Evolutionary conservation across 1,140 invertebrate genomes (phyloP).

Genomic region (Hyposmocoma kahamanoa): DNA sequence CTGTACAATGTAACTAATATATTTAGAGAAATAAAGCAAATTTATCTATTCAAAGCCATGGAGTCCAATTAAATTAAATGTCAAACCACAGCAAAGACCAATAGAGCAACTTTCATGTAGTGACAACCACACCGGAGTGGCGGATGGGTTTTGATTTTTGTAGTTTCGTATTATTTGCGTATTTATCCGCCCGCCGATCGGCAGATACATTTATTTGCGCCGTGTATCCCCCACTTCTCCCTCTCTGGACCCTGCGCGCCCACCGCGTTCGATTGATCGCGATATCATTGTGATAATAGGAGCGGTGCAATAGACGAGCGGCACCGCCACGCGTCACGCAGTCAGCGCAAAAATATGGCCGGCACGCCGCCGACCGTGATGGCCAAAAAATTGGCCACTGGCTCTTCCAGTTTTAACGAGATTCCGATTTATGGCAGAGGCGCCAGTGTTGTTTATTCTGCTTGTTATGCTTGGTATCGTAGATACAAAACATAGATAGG

Average conservation of each 20-base stretch:
- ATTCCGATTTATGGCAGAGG: background rate
- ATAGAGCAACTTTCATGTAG: slow-evolving; percentile 35
- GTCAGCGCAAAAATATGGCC: slow-evolving; percentile 48
- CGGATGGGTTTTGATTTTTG: slow-evolving; percentile 74
- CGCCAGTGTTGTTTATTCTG: no score
- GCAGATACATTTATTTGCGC: slow-evolving; percentile 70
- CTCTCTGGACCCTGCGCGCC: slow-evolving; percentile 22
- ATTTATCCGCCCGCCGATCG: slow-evolving; percentile 68
- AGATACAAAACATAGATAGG: no score
- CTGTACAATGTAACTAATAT: no score
- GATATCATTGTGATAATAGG: slow-evolving; percentile 72
- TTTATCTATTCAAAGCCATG: no score
- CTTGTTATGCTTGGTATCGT: no score
- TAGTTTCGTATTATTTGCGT: slow-evolving; percentile 74
- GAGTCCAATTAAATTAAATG: no score
- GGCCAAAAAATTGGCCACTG: slow-evolving; percentile 15
- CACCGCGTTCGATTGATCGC: slow-evolving; percentile 66
- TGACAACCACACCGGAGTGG: slow-evolving; percentile 51
- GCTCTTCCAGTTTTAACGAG: background rate
- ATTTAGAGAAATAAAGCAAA: no score
- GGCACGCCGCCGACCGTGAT: slow-evolving; percentile 19
- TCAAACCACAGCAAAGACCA: no score
- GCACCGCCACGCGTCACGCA: slow-evolving; percentile 52
- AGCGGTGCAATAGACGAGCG: slow-evolving; percentile 50
- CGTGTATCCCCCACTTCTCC: no score